Conservation (phyloP, 2,797 vertebrate genomes). For the Anisognathus igniventris region DNA sequence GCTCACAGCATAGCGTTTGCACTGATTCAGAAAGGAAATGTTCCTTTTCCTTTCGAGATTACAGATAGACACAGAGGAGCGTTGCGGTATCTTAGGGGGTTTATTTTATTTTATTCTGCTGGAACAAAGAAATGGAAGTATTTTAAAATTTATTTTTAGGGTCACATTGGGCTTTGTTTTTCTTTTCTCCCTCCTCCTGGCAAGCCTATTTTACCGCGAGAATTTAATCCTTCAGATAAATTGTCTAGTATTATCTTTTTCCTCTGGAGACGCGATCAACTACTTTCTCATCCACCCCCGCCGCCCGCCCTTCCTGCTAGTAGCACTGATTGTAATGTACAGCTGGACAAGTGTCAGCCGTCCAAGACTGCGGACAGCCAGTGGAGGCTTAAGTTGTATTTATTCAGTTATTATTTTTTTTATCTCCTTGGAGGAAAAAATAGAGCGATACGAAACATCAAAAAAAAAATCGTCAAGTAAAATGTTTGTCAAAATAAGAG, state of each 20-base stretch:
- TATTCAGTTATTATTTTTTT: not conserved
- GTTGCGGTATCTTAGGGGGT: not conserved
- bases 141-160: not conserved
- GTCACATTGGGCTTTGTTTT: not conserved
- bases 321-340: not conserved
- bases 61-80: not conserved
- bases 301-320: not conserved
- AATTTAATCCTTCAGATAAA: conserved; percentile 12
- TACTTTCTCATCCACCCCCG: not conserved
- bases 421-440: not conserved
- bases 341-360: conserved; percentile 17
- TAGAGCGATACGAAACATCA: fast-evolving
- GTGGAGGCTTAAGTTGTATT: not conserved
- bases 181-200: not conserved
- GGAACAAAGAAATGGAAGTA: not conserved
- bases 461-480: not conserved
- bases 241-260: conserved; percentile 9
- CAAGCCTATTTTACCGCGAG: not conserved
- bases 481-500: not conserved
- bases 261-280: conserved; percentile 14
- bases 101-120: conserved; percentile 20
- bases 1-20: not conserved
- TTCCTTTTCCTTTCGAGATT: conserved; percentile 36
- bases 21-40: conserved; percentile 39
- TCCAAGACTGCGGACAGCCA: not conserved